Evolutionary conservation across 2,888 invertebrate species (phyloP).

Genomic region (Drosophila paucipuncta): DNA sequence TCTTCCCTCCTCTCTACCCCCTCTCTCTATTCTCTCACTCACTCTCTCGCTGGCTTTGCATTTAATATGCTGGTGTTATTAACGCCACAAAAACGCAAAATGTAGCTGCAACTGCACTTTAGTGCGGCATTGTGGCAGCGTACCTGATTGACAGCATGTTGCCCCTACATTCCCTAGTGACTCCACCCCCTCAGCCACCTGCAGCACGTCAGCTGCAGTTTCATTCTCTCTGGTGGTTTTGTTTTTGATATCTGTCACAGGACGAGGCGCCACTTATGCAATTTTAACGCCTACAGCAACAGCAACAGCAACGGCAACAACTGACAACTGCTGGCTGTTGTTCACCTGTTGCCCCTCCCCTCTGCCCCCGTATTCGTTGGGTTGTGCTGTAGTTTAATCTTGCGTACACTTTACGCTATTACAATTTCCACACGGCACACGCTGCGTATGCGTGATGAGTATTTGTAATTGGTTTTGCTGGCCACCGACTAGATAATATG

Average conservation of each 20-base stretch:
- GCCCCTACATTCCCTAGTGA: not conserved
- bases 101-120: conserved; percentile 63
- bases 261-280: conserved; percentile 58
- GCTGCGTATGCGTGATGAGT: conserved; percentile 69
- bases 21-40: not conserved
- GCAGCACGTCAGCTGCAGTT: not conserved
- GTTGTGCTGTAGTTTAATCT: conserved; percentile 35
- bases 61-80: conserved; percentile 52
- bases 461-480: conserved; percentile 14
- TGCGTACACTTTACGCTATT: conserved; percentile 32
- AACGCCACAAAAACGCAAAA: conserved; percentile 59
- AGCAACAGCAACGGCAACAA: conserved; percentile 15
- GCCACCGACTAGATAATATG: conserved; percentile 10
- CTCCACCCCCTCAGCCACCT: not conserved
- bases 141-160: conserved; percentile 54
- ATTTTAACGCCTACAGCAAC: conserved; percentile 45
- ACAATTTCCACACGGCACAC: conserved; percentile 34
- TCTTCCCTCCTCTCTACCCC: not conserved
- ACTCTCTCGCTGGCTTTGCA: not conserved
- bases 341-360: conserved; percentile 38
- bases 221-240: conserved; percentile 26
- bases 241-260: conserved; percentile 42
- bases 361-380: not conserved
- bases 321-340: conserved; percentile 38
- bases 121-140: conserved; percentile 26